phyloP scores from a whole-genome alignment of 2,113 vertebrate genomes.

The Melanostigma gelatinosum region DNA sequence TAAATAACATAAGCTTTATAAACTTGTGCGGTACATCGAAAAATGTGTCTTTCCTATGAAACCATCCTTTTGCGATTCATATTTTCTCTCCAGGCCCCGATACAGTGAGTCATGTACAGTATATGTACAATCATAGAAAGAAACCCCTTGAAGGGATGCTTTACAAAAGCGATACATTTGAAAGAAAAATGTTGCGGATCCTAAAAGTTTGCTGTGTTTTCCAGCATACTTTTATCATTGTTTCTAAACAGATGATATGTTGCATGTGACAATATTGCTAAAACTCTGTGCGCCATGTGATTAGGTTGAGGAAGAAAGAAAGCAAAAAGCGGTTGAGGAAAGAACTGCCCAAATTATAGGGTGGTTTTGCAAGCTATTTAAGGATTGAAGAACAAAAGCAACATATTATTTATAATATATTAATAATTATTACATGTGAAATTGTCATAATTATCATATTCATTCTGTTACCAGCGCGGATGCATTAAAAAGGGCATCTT shows the following conservation, averaged over 20 bases:
- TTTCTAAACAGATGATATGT: conserved; percentile 27
- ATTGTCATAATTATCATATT: too few species aligned
- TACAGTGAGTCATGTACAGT: not conserved
- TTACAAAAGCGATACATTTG: conserved; percentile 9
- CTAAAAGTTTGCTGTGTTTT: conserved; percentile 19
- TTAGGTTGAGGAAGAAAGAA: not conserved
- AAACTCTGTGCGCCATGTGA: not conserved
- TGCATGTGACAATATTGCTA: conserved; percentile 13
- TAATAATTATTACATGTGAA: too few species aligned
- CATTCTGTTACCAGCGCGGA: too few species aligned
- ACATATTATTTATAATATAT: not conserved
- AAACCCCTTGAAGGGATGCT: conserved; percentile 1
- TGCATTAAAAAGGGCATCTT: too few species aligned
- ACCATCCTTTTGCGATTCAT: not conserved
- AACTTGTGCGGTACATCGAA: not conserved
- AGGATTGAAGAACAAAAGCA: not conserved
- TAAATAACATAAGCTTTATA: not conserved
- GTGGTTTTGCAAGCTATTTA: not conserved
- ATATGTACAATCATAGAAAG: not conserved
- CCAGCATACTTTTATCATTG: not conserved
- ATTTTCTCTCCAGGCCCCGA: not conserved
- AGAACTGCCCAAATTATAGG: not conserved
- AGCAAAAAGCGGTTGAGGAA: not conserved
- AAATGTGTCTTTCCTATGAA: not conserved
- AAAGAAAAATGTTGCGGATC: conserved; percentile 23